phyloP scores from a whole-genome alignment of 2,888 invertebrate species.

The Oeneis ivallda region DNA sequence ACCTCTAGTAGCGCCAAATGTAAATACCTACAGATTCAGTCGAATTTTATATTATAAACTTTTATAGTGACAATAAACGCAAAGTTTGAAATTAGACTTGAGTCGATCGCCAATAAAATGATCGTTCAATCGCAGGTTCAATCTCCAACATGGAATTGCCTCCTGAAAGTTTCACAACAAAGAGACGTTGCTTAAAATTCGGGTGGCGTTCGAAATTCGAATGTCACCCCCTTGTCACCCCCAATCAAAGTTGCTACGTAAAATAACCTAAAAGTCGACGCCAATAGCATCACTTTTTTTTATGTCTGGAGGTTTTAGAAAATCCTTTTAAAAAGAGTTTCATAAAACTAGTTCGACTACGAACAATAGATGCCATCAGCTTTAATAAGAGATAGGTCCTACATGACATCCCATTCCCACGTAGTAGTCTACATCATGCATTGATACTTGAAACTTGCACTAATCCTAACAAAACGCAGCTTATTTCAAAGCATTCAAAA shows the following conservation, averaged over 20 bases:
- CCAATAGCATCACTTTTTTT: constrained; percentile 45
- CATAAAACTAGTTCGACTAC: background rate
- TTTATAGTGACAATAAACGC: constrained; percentile 25
- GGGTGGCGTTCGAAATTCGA: constrained; percentile 50
- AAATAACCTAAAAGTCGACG: constrained; percentile 46
- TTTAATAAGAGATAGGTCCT: too few relatives aligned
- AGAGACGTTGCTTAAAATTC: constrained; percentile 55
- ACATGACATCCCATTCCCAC: too few relatives aligned
- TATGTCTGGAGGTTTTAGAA: constrained; percentile 31
- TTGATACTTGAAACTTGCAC: too few relatives aligned
- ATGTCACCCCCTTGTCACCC: constrained; percentile 47
- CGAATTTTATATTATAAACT: constrained; percentile 15
- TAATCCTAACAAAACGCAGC: too few relatives aligned
- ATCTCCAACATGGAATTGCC: constrained; percentile 55
- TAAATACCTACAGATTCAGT: background rate
- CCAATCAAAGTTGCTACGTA: constrained; percentile 58
- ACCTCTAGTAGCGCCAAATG: too few relatives aligned
- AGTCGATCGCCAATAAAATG: constrained; percentile 50
- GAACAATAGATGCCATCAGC: too few relatives aligned
- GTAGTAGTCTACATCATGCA: too few relatives aligned
- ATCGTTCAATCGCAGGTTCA: constrained; percentile 50
- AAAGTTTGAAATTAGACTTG: constrained; percentile 33
- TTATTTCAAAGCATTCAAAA: too few relatives aligned
- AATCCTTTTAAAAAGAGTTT: background rate
- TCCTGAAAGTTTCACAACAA: constrained; percentile 45